Evolutionary conservation across 2,888 invertebrate genomes (phyloP), one percentile per base, ranked within the genome.

Genomic region (Acleris emargana): DNA sequence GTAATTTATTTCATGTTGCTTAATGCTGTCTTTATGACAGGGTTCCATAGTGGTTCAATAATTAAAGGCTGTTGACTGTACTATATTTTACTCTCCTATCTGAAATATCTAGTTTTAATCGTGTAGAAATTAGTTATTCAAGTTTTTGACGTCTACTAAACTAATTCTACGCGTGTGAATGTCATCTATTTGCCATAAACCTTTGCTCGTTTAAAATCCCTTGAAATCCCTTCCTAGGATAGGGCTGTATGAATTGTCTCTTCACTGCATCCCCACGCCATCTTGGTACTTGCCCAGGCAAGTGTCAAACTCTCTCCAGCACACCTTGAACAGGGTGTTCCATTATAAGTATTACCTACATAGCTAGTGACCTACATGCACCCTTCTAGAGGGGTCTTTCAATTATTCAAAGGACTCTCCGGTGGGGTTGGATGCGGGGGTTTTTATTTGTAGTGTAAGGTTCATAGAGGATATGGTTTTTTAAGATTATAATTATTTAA

Each of bases 341-440:
- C 84, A 85, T 64, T 20, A 28, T 42, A 64, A 64, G 84, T 79
- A 76, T 71, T 63, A 71, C 70, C 62, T 69, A 70, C 76, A 77
- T 79, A 72, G 76, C 87, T 78, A 85, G 82, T 88, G 88, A 89
- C 88, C 88, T 87, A 88, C 74, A 84, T 86, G 82, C 82, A 78
- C 81, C 79, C 68, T 72, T 79, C 68, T 83, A 86, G 77, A 75
- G 79, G 79, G 81, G 83, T 82, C 83, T 87, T 89, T 88, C 86
- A 88, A 89, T 91, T 89, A 91, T 89, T 89, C 84, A 89, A 84
- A 90, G 88, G 82, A 83, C 82, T 72, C 84, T 86, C 73, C 72
- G 76, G 73, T 69, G 49, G 70, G 74, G 72, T 70, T 69, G 68
- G 68, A 70, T 68, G 71, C 67, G 69, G 61, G 58, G 55, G 43